A percentile compares a stretch with the other conserved stretches of the same genome.
These are phyloP conservation scores for Camponotus floridanus DNA, from an alignment of 1,140 invertebrate genomes.

Conservation along the genomic window DNA sequence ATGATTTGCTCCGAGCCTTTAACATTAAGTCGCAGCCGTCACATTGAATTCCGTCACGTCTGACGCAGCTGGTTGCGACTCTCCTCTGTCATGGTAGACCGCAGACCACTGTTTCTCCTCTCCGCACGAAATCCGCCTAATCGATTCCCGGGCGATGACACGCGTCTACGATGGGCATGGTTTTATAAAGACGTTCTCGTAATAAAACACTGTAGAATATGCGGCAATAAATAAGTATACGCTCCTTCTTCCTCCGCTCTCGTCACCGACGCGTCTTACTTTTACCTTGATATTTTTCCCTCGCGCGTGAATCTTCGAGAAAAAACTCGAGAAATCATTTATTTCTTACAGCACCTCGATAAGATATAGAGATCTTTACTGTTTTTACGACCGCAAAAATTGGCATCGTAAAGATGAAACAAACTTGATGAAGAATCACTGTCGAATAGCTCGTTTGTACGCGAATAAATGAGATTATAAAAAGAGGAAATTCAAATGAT, in stretches of 20 bases:
- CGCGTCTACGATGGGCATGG: neutral
- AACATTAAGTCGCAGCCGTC: constrained; percentile 26
- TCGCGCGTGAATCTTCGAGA: neutral
- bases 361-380: neutral
- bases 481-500: constrained; percentile 29
- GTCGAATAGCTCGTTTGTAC: neutral
- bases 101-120: constrained; percentile 34
- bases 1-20: constrained; percentile 3
- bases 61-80: constrained; percentile 46
- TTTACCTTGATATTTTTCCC: neutral
- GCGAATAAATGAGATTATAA: neutral
- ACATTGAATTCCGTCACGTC: constrained; percentile 47
- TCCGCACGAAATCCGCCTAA: constrained; percentile 55
- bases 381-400: constrained; percentile 9
- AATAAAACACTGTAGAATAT: neutral
- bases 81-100: constrained; percentile 49
- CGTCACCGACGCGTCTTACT: neutral
- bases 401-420: neutral
- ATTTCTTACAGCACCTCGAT: neutral
- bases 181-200: constrained; percentile 15
- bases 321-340: neutral
- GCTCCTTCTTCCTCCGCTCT: neutral
- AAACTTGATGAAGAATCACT: constrained; percentile 7
- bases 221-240: neutral
- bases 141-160: constrained; percentile 61